phyloP scores from a whole-genome alignment of 2,888 invertebrate species.

The Idaea straminata region DNA sequence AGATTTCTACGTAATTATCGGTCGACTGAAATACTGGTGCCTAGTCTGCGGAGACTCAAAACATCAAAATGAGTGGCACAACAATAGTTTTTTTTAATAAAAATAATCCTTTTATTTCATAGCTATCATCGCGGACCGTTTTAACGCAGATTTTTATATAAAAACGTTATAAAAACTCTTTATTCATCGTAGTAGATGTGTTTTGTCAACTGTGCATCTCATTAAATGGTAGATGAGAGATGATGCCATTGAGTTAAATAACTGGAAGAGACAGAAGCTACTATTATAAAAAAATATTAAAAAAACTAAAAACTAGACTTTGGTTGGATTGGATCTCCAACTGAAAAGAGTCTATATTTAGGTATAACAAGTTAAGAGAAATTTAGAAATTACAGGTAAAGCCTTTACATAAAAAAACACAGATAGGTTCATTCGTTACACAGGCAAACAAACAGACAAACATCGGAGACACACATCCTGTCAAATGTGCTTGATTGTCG shows the following conservation, averaged over 20 bases:
- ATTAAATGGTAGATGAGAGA: slow-evolving; percentile 46
- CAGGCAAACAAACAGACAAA: too few relatives aligned
- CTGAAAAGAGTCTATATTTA: too few relatives aligned
- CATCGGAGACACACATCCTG: too few relatives aligned
- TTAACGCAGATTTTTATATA: slow-evolving; percentile 52
- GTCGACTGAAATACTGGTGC: not conserved
- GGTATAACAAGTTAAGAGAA: too few relatives aligned
- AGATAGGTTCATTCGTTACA: too few relatives aligned
- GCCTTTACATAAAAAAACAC: too few relatives aligned
- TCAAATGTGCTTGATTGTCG: too few relatives aligned
- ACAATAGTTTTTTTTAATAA: slow-evolving; percentile 42
- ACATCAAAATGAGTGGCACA: slow-evolving; percentile 21
- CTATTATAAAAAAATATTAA: not conserved
- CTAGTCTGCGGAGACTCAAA: slow-evolving; percentile 16
- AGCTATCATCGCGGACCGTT: slow-evolving; percentile 44
- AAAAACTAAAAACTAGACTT: too few relatives aligned
- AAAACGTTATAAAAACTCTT: slow-evolving; percentile 37
- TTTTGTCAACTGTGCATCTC: slow-evolving; percentile 71
- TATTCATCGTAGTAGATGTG: slow-evolving; percentile 44
- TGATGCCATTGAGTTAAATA: slow-evolving; percentile 4
- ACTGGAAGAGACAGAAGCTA: slow-evolving; percentile 30
- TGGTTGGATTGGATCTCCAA: too few relatives aligned
- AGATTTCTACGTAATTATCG: not conserved
- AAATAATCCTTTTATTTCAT: slow-evolving; percentile 44
- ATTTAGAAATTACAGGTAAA: too few relatives aligned